phyloP scores from a whole-genome alignment of 2,888 invertebrate genomes.

The Crepidodera aurea region DNA sequence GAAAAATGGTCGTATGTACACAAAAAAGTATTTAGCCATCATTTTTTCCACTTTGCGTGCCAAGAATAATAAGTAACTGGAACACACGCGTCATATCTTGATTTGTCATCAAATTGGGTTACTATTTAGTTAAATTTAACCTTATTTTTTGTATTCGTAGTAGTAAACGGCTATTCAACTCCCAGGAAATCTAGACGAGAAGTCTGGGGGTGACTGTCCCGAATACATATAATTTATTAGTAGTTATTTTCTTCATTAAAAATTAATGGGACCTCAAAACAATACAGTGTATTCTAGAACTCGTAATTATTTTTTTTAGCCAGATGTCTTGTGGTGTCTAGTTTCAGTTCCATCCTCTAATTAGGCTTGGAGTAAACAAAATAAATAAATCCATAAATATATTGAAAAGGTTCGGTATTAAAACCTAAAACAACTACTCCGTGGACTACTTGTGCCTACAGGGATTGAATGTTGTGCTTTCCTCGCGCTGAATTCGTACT shows the following conservation, averaged over 20 bases:
- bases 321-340: too few relatives aligned
- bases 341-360: too few relatives aligned
- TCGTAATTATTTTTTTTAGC: too few relatives aligned
- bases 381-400: too few relatives aligned
- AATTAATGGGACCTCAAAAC: neutral
- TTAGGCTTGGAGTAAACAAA: too few relatives aligned
- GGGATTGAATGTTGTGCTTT: too few relatives aligned
- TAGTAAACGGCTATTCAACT: constrained; percentile 22
- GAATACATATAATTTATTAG: constrained; percentile 15
- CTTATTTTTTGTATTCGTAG: constrained; percentile 1
- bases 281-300: too few relatives aligned
- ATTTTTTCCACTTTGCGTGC: constrained; percentile 25
- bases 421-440: too few relatives aligned
- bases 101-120: constrained; percentile 25
- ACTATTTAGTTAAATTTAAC: constrained; percentile 23
- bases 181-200: constrained; percentile 13
- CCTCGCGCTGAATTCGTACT: too few relatives aligned
- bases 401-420: too few relatives aligned
- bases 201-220: neutral
- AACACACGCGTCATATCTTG: constrained; percentile 27
- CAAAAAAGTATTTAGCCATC: neutral
- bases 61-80: constrained; percentile 7
- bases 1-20: neutral
- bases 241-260: neutral
- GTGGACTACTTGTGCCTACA: too few relatives aligned